Conservation (phyloP, 2,888 invertebrate species). For the Lacanobia wlatinum region DNA sequence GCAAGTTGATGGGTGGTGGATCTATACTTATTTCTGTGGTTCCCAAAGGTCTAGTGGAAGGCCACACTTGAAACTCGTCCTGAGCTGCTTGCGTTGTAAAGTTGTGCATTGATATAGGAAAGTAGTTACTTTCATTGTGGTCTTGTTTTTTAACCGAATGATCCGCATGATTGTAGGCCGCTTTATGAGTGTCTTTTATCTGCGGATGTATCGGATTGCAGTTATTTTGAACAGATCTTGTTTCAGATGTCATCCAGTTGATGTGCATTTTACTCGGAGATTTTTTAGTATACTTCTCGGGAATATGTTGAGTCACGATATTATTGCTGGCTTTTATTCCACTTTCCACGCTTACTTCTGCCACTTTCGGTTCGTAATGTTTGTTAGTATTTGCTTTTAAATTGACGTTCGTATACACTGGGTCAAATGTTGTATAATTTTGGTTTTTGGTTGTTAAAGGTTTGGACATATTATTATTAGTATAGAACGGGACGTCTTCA, state of each 20-base stretch:
- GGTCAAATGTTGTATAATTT: conserved; percentile 79
- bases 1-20: conserved; percentile 87
- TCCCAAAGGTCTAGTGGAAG: conserved; percentile 83
- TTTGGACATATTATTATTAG: conserved; percentile 80
- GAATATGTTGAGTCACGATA: conserved; percentile 72
- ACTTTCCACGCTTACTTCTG: conserved; percentile 71
- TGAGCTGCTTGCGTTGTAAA: conserved; percentile 81
- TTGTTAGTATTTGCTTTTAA: conserved; percentile 76
- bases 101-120: conserved; percentile 86
- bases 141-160: conserved; percentile 79
- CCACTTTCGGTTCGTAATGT: conserved; percentile 79
- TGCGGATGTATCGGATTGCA: conserved; percentile 74
- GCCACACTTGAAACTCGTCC: conserved; percentile 88
- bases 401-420: conserved; percentile 73
- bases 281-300: conserved; percentile 86
- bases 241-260: conserved; percentile 90
- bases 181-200: conserved; percentile 79
- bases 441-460: conserved; percentile 79
- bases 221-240: conserved; percentile 83
- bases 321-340: conserved; percentile 76
- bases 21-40: conserved; percentile 88
- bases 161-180: conserved; percentile 77
- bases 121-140: conserved; percentile 83
- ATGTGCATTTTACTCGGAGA: conserved; percentile 88
- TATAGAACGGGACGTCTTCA: conserved; percentile 86